Base-by-base conservation (phyloP, 2,888 invertebrate genomes). In the Cheiracanthium punctorium region DNA sequence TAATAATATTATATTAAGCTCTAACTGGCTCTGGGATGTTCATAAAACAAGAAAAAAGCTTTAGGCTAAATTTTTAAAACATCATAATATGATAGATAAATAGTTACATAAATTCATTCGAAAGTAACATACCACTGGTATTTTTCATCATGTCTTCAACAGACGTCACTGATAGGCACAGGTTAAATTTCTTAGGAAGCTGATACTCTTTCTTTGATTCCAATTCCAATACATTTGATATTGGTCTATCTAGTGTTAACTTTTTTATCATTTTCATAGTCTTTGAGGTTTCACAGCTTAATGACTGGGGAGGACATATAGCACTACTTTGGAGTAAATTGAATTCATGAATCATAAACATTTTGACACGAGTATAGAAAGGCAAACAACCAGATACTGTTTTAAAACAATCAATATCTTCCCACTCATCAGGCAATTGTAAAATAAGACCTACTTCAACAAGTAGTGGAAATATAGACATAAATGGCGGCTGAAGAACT, bases 401-500 rank as follows among this genome's bases (percentile, higher is more conserved):
- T 17, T 52, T 41, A 24, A 79, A 85, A 37, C 70, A 69, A 28
- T 69, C 41, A n/a, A 70, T 29, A 10, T 1, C 7, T 37, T 30
- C 74, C 20, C 72, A 41, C 17, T 41, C 28, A 52, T 74, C 30
- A n/a, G 84, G 84, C 41, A 79, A 28, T 14, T 37, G 58, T 65
- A 85, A 32, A 64, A 85, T 37, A 10, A 85, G 58, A 14, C 84
- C 84, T 4, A 85, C 58, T 79, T 85, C 84, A 1, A 85, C 20
- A 28, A 67, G 41, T 29, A 85, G 41, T 20, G 84, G 84, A 20
- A 79, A 79, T 37, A 20, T 32, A 12, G 72, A 58, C 8, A 20
- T n/a, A 37, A 41, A 65, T 10, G 52, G 30, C 30, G 48, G n/a
- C 12, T 77, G 48, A 20, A 79, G 28, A 58, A 69, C 33, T 24